Evolutionary conservation across 1,140 invertebrate species (phyloP).

Genomic region (Eulimnadia texana): DNA sequence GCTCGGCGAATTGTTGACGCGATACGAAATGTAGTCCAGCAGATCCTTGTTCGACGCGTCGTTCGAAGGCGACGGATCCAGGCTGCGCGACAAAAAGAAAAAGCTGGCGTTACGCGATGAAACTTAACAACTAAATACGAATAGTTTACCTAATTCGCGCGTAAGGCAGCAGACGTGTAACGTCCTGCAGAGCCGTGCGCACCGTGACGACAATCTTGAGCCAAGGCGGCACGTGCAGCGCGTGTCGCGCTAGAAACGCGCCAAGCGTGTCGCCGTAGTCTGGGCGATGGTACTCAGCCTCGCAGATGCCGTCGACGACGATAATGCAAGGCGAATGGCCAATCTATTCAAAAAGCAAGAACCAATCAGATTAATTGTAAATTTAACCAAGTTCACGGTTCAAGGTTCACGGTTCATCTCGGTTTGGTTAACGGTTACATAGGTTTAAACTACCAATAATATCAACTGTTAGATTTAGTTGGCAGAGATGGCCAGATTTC

Average conservation of each 20-base stretch:
- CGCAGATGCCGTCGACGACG: conserved; percentile 82
- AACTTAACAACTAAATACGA: too few relatives aligned
- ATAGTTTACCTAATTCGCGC: conserved; percentile 33
- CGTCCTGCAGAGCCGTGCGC: conserved; percentile 62
- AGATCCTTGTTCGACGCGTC: conserved; percentile 64
- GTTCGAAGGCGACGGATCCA: conserved; percentile 31
- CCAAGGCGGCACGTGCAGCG: conserved; percentile 73
- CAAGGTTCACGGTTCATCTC: too few relatives aligned
- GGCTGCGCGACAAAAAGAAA: conserved; percentile 24
- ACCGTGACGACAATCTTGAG: conserved; percentile 80
- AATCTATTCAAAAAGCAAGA: background rate
- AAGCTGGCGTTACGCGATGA: too few relatives aligned
- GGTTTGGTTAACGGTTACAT: too few relatives aligned
- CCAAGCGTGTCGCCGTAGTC: conserved; percentile 85
- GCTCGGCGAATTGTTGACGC: conserved; percentile 56
- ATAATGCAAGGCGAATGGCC: conserved; percentile 42
- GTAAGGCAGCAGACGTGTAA: conserved; percentile 68
- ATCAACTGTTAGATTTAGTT: too few relatives aligned
- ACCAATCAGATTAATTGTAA: background rate
- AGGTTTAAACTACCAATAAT: too few relatives aligned
- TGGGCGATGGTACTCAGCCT: conserved; percentile 85
- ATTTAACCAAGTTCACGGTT: too few relatives aligned
- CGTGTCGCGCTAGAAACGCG: conserved; percentile 68
- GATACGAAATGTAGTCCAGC: conserved; percentile 67
- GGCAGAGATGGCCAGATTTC: too few relatives aligned